phyloP scores from a whole-genome alignment of 2,113 vertebrate species.

The Chaenocephalus aceratus region DNA sequence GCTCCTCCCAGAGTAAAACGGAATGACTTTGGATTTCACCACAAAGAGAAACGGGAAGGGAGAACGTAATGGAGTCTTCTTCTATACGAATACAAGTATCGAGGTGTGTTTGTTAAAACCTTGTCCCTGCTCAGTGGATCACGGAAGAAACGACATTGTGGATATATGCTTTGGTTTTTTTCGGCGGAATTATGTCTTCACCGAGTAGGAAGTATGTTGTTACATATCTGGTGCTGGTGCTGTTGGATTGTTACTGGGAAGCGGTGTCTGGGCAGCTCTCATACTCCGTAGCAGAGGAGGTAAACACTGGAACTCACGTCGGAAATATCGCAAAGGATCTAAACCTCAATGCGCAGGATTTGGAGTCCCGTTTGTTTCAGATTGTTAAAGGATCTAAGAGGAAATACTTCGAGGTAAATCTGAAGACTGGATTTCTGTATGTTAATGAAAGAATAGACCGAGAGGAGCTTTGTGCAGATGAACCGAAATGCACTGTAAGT shows the following conservation, averaged over 20 bases:
- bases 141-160: neutral
- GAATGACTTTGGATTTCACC: slow-evolving; percentile 50
- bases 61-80: neutral
- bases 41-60: slow-evolving; percentile 50
- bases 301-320: slow-evolving; percentile 66
- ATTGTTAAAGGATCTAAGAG: slow-evolving; percentile 64
- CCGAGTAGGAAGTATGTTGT: slow-evolving; percentile 16
- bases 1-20: slow-evolving; percentile 65
- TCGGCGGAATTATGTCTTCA: slow-evolving; percentile 58
- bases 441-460: slow-evolving; percentile 73
- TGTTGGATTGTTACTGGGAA: slow-evolving; percentile 61
- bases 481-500: slow-evolving; percentile 55
- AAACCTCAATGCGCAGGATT: slow-evolving; percentile 63
- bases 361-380: slow-evolving; percentile 67
- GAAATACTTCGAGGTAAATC: slow-evolving; percentile 76
- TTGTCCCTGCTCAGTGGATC: neutral
- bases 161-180: slow-evolving; percentile 6
- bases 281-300: slow-evolving; percentile 75
- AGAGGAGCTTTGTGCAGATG: slow-evolving; percentile 67
- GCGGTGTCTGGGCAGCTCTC: slow-evolving; percentile 62
- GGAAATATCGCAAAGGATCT: slow-evolving; percentile 78
- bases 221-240: slow-evolving; percentile 26
- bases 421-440: slow-evolving; percentile 70
- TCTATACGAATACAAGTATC: neutral
- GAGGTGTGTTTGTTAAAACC: neutral